Evolutionary conservation across 2,113 vertebrate species (phyloP).

Genomic region (Morone chrysops): DNA sequence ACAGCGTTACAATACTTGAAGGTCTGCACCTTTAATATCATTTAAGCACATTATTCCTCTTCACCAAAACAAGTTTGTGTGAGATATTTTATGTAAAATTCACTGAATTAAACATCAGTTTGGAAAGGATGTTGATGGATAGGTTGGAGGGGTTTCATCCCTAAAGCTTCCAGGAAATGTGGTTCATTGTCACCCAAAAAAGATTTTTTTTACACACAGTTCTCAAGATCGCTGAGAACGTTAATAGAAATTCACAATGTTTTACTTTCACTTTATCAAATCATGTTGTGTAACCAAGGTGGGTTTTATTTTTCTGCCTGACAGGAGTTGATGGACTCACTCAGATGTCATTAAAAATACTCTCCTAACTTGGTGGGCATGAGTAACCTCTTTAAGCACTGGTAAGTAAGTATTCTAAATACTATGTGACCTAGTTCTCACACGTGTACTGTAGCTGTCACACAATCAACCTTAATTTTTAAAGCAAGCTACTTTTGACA

Average conservation of each 20-base stretch:
- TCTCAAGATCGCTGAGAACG: neutral
- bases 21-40: neutral
- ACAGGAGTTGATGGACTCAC: constrained; percentile 19
- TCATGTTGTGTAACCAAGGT: neutral
- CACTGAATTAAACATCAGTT: neutral
- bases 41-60: neutral
- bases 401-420: constrained; percentile 70
- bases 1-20: neutral
- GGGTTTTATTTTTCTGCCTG: neutral
- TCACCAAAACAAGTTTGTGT: neutral
- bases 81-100: neutral
- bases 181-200: neutral
- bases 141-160: neutral
- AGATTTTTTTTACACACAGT: no score
- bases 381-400: constrained; percentile 65
- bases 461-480: constrained; percentile 67
- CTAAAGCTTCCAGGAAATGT: neutral
- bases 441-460: constrained; percentile 73
- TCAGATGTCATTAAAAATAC: constrained; percentile 22
- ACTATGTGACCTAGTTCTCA: constrained; percentile 76
- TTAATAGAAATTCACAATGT: neutral
- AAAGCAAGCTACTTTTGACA: constrained; percentile 63
- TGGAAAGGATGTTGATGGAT: neutral
- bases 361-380: constrained; percentile 64
- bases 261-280: neutral